A percentile compares a stretch with the other conserved stretches of the same genome.
These are phyloP conservation scores for Cichladusa arquata DNA, from an alignment of 2,113 vertebrate species.

Conservation along the genomic window DNA sequence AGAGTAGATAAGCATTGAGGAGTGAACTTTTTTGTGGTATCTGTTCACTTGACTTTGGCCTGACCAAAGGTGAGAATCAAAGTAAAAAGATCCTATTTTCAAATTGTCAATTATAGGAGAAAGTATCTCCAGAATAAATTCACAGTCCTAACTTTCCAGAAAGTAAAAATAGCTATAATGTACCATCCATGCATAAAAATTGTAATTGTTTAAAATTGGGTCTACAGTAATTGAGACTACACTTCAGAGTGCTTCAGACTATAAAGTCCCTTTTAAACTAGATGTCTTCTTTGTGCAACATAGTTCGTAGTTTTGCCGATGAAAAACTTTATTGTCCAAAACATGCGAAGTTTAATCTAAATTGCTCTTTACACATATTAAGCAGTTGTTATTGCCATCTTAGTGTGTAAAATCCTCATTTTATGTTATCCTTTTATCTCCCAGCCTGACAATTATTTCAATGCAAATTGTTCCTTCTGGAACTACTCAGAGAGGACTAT, in stretches of 20 bases:
- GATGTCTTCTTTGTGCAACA: slow-evolving; percentile 52
- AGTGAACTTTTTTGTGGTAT: background rate
- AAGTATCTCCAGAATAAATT: slow-evolving; percentile 34
- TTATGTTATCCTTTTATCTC: slow-evolving; percentile 73
- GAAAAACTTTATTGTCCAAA: slow-evolving; percentile 74
- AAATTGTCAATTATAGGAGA: background rate
- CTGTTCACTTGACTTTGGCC: background rate
- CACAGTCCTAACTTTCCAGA: slow-evolving; percentile 14
- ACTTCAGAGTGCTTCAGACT: slow-evolving; percentile 61
- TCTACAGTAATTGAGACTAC: slow-evolving; percentile 63
- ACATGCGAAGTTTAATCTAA: slow-evolving; percentile 73
- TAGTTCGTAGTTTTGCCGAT: slow-evolving; percentile 67
- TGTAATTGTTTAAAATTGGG: slow-evolving; percentile 65
- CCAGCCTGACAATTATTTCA: slow-evolving; percentile 97
- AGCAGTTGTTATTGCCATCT: slow-evolving; percentile 64
- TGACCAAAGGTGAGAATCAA: background rate
- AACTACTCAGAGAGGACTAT: slow-evolving; percentile 99
- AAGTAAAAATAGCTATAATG: slow-evolving; percentile 1
- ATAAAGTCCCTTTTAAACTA: slow-evolving; percentile 69
- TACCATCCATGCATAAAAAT: slow-evolving; percentile 56
- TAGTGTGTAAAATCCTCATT: slow-evolving; percentile 65
- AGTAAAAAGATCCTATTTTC: background rate
- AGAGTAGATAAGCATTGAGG: background rate
- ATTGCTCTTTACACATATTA: slow-evolving; percentile 69
- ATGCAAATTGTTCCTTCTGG: slow-evolving; percentile 99